Base-by-base conservation (phyloP, 2,888 invertebrate genomes). In the Euzophera pinguis region DNA sequence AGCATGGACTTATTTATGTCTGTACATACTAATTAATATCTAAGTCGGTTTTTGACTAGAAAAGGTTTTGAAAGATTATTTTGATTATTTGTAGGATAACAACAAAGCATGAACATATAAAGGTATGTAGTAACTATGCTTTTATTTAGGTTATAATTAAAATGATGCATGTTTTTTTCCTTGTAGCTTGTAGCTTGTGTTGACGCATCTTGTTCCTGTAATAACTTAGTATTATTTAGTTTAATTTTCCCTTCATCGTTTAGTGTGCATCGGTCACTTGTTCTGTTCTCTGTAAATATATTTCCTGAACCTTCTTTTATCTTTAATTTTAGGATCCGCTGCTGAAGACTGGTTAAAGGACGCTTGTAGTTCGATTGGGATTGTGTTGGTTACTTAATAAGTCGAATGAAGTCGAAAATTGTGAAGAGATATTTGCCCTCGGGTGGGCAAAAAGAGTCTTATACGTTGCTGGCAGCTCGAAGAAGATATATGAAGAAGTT, bases 401-500 rank as follows among this genome's bases (percentile, higher is more conserved):
- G 67, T 65, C 85, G 88, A 84, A 89, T 89, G 90, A 89, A 89
- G 88, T 88, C 89, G 67, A 89, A 89, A 75, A 74, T 84, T 61
- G 75, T 74, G 79, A 91, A 90, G 76, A 93, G 92, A 87, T 92
- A 92, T 83, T 91, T 92, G 86, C 91, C 92, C 72, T 83, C 91
- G 76, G 81, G 81, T 69, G 89, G 88, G 76, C 89, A 85, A 55
- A 91, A 92, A 74, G 93, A 93, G 84, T 90, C 92, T 47, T 93
- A 93, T 75, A 91, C 92, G 14, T 84, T 90, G 69, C 81, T 93
- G 62, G 91, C 92, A 53, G 91, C 92, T 53, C 91, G 92, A 79
- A 90, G 92, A 78, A 88, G 92, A 84, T 88, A 93, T 84, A 92
- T 93, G 92, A 93, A 93, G 91, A 93, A 93, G 77, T 76, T 92